Percentiles rank a stretch among this genome's conserved stretches.
These are phyloP conservation scores for Nasonia giraulti DNA, from an alignment of 1,140 invertebrate species.

Conservation along the genomic window DNA sequence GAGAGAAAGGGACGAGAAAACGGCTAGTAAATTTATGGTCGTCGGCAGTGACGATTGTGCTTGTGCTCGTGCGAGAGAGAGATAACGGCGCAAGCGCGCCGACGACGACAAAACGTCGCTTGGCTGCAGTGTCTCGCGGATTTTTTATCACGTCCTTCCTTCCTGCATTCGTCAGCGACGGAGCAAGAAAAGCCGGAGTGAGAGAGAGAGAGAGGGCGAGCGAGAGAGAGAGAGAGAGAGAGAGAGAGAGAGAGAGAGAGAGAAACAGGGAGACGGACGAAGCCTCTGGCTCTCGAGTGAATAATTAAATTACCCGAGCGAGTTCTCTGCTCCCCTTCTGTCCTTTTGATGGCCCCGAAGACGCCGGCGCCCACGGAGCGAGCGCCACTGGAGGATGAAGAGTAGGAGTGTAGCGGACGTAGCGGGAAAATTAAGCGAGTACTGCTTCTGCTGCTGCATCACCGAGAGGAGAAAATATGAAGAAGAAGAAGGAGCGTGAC, in stretches of 20 bases:
- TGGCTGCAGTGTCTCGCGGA: conserved; percentile 40
- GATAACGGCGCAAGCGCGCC: conserved; percentile 31
- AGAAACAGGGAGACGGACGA: neutral
- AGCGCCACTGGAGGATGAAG: conserved; percentile 23
- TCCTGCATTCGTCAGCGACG: conserved; percentile 48
- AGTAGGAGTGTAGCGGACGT: conserved; percentile 38
- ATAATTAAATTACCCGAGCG: conserved; percentile 52
- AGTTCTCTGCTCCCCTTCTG: conserved; percentile 45
- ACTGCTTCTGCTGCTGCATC: conserved; percentile 5
- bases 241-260: conserved; percentile 12
- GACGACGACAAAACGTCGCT: conserved; percentile 35
- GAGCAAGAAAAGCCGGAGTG: neutral
- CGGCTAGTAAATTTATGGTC: conserved; percentile 44
- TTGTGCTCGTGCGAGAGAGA: conserved; percentile 27
- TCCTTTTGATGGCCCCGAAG: conserved; percentile 40
- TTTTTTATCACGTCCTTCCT: conserved; percentile 50
- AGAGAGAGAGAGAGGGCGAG: conserved; percentile 11
- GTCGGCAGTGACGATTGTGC: conserved; percentile 46
- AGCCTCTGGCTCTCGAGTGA: conserved; percentile 42
- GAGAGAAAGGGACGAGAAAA: conserved; percentile 15
- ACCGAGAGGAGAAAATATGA: neutral
- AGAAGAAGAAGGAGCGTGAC: neutral
- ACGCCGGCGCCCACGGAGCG: neutral
- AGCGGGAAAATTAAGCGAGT: conserved; percentile 38
- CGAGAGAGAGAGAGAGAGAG: conserved; percentile 10